Evolutionary conservation across 30 jellyfish, hydroid and myxozoan species (phyloP).

Genomic region (Chironex yamaguchii): DNA sequence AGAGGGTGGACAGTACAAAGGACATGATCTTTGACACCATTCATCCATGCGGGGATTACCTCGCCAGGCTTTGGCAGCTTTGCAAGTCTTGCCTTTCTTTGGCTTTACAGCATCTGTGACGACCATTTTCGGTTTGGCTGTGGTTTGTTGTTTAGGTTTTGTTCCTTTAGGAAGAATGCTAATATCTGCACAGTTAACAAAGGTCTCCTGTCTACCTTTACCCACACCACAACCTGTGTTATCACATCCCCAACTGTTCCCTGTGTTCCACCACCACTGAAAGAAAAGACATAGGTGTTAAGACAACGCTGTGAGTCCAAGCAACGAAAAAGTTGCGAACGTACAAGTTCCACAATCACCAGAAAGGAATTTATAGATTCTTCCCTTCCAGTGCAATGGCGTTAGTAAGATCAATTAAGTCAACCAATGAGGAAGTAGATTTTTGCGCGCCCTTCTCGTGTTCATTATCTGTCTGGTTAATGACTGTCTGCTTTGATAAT

Average conservation of each 20-base stretch:
- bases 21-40: background rate
- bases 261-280: slow-evolving; percentile 15
- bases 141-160: background rate
- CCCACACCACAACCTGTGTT: slow-evolving; percentile 18
- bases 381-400: too few species aligned
- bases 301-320: too few species aligned
- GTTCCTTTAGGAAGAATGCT: slow-evolving; percentile 17
- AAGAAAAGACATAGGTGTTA: too few species aligned
- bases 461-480: too few species aligned
- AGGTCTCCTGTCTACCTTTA: slow-evolving; percentile 5
- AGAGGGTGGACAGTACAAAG: background rate
- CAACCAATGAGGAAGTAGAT: too few species aligned
- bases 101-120: background rate
- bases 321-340: too few species aligned
- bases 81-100: background rate
- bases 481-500: too few species aligned
- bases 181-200: slow-evolving; percentile 27
- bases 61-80: background rate
- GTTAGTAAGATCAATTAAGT: too few species aligned
- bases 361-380: too few species aligned
- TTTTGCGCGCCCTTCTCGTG: too few species aligned
- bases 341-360: too few species aligned
- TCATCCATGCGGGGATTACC: background rate
- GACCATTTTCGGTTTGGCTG: background rate
- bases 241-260: slow-evolving; percentile 44